Base-by-base conservation (phyloP, 1,140 invertebrate species). In the Diprion similis region DNA sequence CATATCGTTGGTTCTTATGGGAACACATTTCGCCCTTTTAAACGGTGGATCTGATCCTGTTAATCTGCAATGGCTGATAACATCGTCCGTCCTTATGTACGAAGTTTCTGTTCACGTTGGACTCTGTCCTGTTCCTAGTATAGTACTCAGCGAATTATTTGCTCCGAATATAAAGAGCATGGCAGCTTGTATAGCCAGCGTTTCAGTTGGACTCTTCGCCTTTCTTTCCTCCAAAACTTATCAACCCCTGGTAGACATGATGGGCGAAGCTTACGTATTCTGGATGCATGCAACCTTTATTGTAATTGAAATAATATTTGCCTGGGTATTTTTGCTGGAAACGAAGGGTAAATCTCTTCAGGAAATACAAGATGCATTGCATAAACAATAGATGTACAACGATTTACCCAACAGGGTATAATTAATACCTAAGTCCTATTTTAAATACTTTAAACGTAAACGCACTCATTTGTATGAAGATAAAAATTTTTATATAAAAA, bases 311-410 rank as follows among this genome's bases (percentile, higher is more conserved):
- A 80, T 92, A 1, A 72, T 93, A n/a, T 95, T 92, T 79, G 90
- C 92, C 66, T 85, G 92, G 24, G 84, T 90, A 6, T 89, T 90
- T 65, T 87, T 96, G 19, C 94, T 95, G 0, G 95, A 97, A 86
- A 97, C 95, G 0, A 96, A 96, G 85, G 94, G 93, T 10, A 95
- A 94, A 82, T 92, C 93, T 0, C 90, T 95, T 0, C 81, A 82
- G 64, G 79, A 82, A 74, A 73, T 82, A 19, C 74, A 77, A 46
- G 0, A 0, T 73, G 90, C 51, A 17, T 15, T 59, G 51, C n/a
- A 59, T 13, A 17, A 17, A 59, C 24, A 6, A 6, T 37, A 37
- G 6, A 37, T 37, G 6, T 37, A 37, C 24, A 37, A 6, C 24
- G 24, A 37, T 6, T 37, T 1, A 37, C 24, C 24, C 24, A 37